Evolutionary conservation across 2,888 invertebrate species (phyloP).

Genomic region (Glomeris marginata): DNA sequence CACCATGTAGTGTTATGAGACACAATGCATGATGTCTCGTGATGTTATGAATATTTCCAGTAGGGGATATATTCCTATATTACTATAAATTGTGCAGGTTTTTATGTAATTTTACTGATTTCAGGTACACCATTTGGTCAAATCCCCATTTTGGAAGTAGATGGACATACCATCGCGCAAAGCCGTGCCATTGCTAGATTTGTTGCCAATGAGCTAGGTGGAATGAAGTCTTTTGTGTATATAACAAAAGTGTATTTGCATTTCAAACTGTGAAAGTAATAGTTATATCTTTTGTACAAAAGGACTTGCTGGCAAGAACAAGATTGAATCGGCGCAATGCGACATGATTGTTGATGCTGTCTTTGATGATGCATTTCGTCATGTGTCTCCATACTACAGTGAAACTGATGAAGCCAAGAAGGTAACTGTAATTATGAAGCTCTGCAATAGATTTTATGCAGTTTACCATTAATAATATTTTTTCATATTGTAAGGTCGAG

Average conservation of each 20-base stretch:
- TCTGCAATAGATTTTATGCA: not conserved
- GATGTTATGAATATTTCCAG: too few relatives aligned
- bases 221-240: too few relatives aligned
- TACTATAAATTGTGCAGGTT: too few relatives aligned
- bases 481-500: not conserved
- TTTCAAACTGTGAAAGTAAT: too few relatives aligned
- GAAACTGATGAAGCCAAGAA: slow-evolving; percentile 1
- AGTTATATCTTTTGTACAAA: too few relatives aligned
- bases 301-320: slow-evolving; percentile 7
- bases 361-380: not conserved
- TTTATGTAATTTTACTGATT: not conserved
- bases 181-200: slow-evolving; percentile 22
- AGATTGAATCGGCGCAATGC: slow-evolving; percentile 8
- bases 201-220: slow-evolving; percentile 20
- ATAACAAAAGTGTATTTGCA: too few relatives aligned
- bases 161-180: slow-evolving; percentile 20
- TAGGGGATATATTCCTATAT: too few relatives aligned
- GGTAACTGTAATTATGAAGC: too few relatives aligned
- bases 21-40: too few relatives aligned
- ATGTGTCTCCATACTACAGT: not conserved
- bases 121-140: slow-evolving; percentile 21
- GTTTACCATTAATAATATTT: not conserved
- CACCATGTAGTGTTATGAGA: too few relatives aligned
- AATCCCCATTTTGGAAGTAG: slow-evolving; percentile 22
- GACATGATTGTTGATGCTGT: slow-evolving; percentile 6